phyloP scores from a whole-genome alignment of 2,797 vertebrate genomes.

The Helarctos malayanus region DNA sequence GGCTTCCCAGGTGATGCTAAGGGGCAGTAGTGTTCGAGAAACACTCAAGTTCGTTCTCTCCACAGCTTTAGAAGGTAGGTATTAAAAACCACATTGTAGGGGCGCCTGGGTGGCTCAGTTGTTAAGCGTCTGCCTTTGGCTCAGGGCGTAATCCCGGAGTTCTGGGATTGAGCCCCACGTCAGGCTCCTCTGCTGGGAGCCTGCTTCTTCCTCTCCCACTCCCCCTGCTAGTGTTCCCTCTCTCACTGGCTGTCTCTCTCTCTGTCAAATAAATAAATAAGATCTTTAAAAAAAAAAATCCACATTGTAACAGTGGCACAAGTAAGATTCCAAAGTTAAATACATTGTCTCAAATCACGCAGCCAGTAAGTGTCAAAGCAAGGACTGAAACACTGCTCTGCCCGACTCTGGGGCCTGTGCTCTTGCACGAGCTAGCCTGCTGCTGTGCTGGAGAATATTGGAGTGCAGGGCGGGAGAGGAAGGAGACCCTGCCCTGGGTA shows the following conservation, averaged over 20 bases:
- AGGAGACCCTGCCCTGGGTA: not conserved
- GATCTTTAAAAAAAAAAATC: not conserved
- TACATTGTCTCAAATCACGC: not conserved
- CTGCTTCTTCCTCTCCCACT: too few relatives aligned
- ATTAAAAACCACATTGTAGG: not conserved
- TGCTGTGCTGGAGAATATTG: not conserved
- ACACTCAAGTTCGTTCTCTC: not conserved
- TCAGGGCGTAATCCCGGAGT: too few relatives aligned
- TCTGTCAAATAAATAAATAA: too few relatives aligned
- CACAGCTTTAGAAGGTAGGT: not conserved
- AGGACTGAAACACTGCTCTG: not conserved
- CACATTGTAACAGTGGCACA: not conserved
- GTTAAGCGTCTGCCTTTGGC: too few relatives aligned
- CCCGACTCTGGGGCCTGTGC: rapidly evolving
- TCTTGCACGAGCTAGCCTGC: not conserved
- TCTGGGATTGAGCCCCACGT: too few relatives aligned
- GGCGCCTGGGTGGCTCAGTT: too few relatives aligned
- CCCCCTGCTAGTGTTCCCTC: too few relatives aligned
- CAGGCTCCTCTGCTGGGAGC: too few relatives aligned
- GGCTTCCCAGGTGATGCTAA: not conserved
- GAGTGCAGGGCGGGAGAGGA: not conserved
- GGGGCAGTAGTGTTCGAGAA: not conserved
- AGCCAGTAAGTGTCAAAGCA: not conserved
- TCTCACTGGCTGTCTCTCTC: too few relatives aligned
- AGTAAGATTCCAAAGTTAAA: constrained; percentile 11